Evolutionary conservation across 2,888 invertebrate species (phyloP).

Genomic region (Scaptomyza tumidula): DNA sequence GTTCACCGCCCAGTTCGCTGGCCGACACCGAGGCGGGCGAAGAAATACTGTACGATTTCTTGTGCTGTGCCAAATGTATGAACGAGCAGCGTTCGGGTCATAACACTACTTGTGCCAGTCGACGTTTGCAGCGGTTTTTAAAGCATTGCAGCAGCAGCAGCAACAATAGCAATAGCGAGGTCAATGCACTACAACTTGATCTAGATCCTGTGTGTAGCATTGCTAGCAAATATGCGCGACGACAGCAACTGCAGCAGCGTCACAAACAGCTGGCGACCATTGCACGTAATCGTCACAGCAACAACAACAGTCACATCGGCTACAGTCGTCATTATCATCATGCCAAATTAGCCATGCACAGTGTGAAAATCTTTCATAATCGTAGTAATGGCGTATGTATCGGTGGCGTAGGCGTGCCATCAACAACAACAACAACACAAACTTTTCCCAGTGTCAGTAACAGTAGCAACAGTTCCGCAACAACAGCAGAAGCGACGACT

Average conservation of each 20-base stretch:
- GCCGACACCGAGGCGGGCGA: slow-evolving; percentile 44
- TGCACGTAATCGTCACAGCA: slow-evolving; percentile 73
- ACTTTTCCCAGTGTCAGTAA: slow-evolving; percentile 17
- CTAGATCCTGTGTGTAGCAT: slow-evolving; percentile 82
- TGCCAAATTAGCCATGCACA: slow-evolving; percentile 83
- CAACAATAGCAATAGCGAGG: slow-evolving; percentile 26
- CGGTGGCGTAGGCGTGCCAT: slow-evolving; percentile 36
- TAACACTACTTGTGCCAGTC: slow-evolving; percentile 48
- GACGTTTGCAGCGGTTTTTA: slow-evolving; percentile 73
- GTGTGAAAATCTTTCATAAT: slow-evolving; percentile 83
- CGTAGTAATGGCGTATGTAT: slow-evolving; percentile 66
- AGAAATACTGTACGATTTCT: slow-evolving; percentile 84
- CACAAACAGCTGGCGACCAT: slow-evolving; percentile 71
- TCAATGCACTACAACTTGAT: slow-evolving; percentile 63
- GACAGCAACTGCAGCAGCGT: slow-evolving; percentile 67
- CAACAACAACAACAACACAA: slow-evolving; percentile 29
- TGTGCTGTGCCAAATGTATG: slow-evolving; percentile 85
- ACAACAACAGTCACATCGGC: slow-evolving; percentile 12
- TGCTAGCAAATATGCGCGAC: slow-evolving; percentile 82
- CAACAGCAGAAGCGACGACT: slow-evolving; percentile 25
- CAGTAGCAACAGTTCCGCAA: slow-evolving; percentile 13
- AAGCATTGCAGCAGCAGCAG: slow-evolving; percentile 61
- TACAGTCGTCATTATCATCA: slow-evolving; percentile 51
- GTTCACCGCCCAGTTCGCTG: slow-evolving; percentile 29
- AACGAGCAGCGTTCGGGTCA: slow-evolving; percentile 72